phyloP scores from a whole-genome alignment of 2,113 vertebrate genomes.

The Ranitomeya imitator region DNA sequence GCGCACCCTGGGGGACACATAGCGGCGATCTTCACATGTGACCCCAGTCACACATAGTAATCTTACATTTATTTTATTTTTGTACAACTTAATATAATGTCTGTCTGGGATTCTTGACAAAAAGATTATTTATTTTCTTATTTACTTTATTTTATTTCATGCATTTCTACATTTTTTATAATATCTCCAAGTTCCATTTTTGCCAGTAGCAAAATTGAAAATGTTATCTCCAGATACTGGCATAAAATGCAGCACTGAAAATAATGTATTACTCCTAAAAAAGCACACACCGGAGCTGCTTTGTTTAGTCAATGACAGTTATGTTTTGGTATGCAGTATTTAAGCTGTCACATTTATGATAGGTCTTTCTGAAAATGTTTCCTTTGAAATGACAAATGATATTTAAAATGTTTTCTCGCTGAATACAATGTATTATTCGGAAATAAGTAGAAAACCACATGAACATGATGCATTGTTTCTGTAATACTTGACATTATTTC shows the following conservation, averaged over 20 bases:
- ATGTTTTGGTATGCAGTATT: conserved; percentile 49
- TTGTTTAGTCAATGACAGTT: conserved; percentile 49
- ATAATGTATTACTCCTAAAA: conserved; percentile 34
- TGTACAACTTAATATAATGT: not conserved
- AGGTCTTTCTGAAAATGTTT: conserved; percentile 23
- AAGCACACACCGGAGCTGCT: conserved; percentile 10
- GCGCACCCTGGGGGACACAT: too few species aligned
- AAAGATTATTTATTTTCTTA: conserved; percentile 40
- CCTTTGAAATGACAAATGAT: conserved; percentile 42
- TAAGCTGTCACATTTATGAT: conserved; percentile 49
- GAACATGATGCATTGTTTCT: conserved; percentile 16
- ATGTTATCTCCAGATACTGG: conserved; percentile 43
- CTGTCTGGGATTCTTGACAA: conserved; percentile 3
- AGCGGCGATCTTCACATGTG: too few species aligned
- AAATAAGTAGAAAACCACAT: conserved; percentile 16
- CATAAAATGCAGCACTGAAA: conserved; percentile 16
- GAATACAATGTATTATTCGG: conserved; percentile 31
- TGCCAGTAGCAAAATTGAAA: conserved; percentile 37
- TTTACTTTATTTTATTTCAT: not conserved
- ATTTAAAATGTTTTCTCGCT: conserved; percentile 43
- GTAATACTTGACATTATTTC: conserved; percentile 33
- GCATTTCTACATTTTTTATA: conserved; percentile 27
- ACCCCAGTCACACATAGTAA: not conserved
- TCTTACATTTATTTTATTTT: conserved; percentile 5
- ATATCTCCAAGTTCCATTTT: conserved; percentile 22